phyloP scores from a whole-genome alignment of 2,888 invertebrate genomes.

The Epirrhoe alternata region DNA sequence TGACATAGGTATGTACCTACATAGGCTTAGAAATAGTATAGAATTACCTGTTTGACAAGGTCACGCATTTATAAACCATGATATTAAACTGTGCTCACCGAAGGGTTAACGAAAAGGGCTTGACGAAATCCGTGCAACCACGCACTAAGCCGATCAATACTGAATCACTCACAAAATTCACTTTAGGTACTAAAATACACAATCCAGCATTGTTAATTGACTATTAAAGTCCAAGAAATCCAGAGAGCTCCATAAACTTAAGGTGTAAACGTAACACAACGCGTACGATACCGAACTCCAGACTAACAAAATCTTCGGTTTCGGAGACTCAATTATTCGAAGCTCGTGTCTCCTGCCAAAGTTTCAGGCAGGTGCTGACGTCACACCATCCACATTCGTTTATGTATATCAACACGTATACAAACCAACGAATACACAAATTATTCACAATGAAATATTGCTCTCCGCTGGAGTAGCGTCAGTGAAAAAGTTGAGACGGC shows the following conservation, averaged over 20 bases:
- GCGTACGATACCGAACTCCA: constrained; percentile 72
- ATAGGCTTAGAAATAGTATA: not conserved
- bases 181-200: constrained; percentile 30
- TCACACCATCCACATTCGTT: constrained; percentile 65
- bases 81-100: constrained; percentile 15
- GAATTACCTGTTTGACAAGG: not conserved
- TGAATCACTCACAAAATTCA: constrained; percentile 27
- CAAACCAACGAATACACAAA: constrained; percentile 63
- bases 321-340: constrained; percentile 78
- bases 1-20: not conserved
- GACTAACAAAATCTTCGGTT: constrained; percentile 78
- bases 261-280: constrained; percentile 46
- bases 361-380: constrained; percentile 80
- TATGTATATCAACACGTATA: constrained; percentile 67
- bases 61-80: not conserved
- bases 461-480: constrained; percentile 56
- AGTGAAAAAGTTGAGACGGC: constrained; percentile 50
- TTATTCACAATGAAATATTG: constrained; percentile 71
- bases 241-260: constrained; percentile 10
- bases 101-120: constrained; percentile 12
- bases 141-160: constrained; percentile 17
- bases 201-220: constrained; percentile 16
- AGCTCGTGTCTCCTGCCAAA: constrained; percentile 81
- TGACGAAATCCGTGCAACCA: constrained; percentile 12
- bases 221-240: constrained; percentile 12